Evolutionary conservation across 2,797 vertebrate genomes (phyloP), one percentile per base, ranked within the genome.

Genomic region (Echeneis naucrates): DNA sequence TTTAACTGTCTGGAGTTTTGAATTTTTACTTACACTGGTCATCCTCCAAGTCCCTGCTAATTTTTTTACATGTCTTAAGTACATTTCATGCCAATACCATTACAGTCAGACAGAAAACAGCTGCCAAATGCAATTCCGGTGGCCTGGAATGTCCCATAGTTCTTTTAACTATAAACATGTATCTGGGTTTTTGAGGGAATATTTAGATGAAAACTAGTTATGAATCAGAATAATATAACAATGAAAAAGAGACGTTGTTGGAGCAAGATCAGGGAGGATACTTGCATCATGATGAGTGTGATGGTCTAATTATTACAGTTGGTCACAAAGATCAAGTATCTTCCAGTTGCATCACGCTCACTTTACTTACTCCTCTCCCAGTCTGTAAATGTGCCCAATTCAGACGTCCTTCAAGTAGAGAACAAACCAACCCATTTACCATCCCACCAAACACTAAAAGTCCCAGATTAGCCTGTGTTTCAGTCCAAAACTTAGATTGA

Each of bases 301-400:
- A 93, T 92, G 91, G 88, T 89, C 90, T 89, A 88, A 95, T 96
- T 95, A 95, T 95, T 95, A 94, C 91, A 94, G 95, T 98, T 98
- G 97, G 97, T 98, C 96, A 95, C 95, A 96, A 94, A 95, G 94
- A 94, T 98, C 96, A 98, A 98, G 96, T 96, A 95, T 96, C 94
- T 93, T 94, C 95, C 95, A 96, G 96, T 95, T 95, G 95, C 93
- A 95, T 95, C 86, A 91, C 80, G 91, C 83, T 93, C 87, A 74
- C 75, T 80, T 91, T 92, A 71, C 83, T 74, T 75, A 89, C 77
- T 90, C 86, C 87, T 92, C 87, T 94, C 93, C 93, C 94, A 94
- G 91, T 93, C 87, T 81, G 87, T 88, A 80, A 87, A 89, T 86
- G 90, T 93, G 94, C 95, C 96, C 94, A 94, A 95, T 94, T 95